phyloP scores from a whole-genome alignment of 1,140 invertebrate species.

The Vanessa atalanta region DNA sequence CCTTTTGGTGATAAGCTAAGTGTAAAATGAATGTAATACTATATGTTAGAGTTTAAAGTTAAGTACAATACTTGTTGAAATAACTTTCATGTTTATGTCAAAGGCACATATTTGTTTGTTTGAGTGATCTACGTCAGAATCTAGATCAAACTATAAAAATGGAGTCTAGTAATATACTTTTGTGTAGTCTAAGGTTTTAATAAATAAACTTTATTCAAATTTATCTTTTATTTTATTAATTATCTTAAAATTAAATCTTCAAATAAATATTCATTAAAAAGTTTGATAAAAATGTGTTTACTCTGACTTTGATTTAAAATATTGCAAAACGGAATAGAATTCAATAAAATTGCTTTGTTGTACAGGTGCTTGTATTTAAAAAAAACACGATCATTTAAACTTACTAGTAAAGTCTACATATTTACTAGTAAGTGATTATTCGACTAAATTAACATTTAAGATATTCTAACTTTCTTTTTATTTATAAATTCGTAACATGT shows the following conservation, averaged over 20 bases:
- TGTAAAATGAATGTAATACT: slow-evolving; percentile 40
- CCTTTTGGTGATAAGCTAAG: slow-evolving; percentile 31
- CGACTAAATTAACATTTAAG: slow-evolving; percentile 55
- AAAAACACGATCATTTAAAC: slow-evolving; percentile 6
- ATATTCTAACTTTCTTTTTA: slow-evolving; percentile 54
- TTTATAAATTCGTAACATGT: slow-evolving; percentile 72
- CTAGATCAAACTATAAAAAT: slow-evolving; percentile 60
- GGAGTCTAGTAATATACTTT: slow-evolving; percentile 65
- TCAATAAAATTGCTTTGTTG: slow-evolving; percentile 11
- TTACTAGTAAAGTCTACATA: slow-evolving; percentile 6
- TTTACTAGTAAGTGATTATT: slow-evolving; percentile 23
- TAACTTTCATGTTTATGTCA: slow-evolving; percentile 62
- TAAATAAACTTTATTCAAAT: slow-evolving; percentile 74
- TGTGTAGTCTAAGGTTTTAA: slow-evolving; percentile 76
- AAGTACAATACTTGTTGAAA: slow-evolving; percentile 76
- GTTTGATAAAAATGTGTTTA: slow-evolving; percentile 18
- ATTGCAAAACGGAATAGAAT: slow-evolving; percentile 7
- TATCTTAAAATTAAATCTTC: slow-evolving; percentile 19
- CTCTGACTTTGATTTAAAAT: slow-evolving; percentile 13
- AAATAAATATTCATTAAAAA: slow-evolving; percentile 24
- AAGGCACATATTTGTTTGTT: slow-evolving; percentile 69
- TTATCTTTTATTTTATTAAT: slow-evolving; percentile 43
- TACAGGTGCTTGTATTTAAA: slow-evolving; percentile 14
- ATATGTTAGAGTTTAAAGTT: slow-evolving; percentile 64
- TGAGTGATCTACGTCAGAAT: slow-evolving; percentile 64